Evolutionary conservation across 2,797 vertebrate species (phyloP), one percentile per base, ranked within the genome.

Genomic region (Enteromius unitaeniatus): DNA sequence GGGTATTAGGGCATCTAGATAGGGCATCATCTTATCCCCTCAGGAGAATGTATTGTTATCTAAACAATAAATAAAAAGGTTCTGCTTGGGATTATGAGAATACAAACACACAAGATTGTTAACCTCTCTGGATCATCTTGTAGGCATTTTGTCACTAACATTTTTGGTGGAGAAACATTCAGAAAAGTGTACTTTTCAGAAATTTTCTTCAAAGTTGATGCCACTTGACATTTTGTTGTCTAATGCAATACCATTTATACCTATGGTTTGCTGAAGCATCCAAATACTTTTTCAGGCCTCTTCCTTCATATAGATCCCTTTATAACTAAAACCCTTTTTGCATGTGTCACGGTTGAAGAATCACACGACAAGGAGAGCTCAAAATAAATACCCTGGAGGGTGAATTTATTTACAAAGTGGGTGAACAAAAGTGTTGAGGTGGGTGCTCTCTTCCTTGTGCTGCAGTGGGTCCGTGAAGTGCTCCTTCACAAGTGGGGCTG

Each of bases 11-110:
- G 47, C 21, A 78, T 75, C 40, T 55, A 34, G 73, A 64, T 60
- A 77, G 55, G 68, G 72, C n/a, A 34, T 85, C 31, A 47, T 81
- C 51, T 72, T 78, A 85, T 64, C 58, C 58, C 26, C 81, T 31
- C 64, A 72, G n/a, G n/a, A 73, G 47, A 80, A 78, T 21, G 15
- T 10, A 76, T 74, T 84, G 28, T 78, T 58, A 76, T 67, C 60
- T 79, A 37, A 68, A 65, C 49, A 42, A 67, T 34, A 68, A 53
- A 80, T 62, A 49, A 64, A 72, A 84, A 70, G 9, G 10, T 76
- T 31, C 15, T 26, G 42, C 45, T 37, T 76, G 15, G 17, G 47
- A 75, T 76, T 67, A 60, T 53, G 37, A 86, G 40, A 70, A 64
- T 19, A 34, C 42, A 68, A 76, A 51, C 62, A 58, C 73, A 76